Evolutionary conservation across 2,888 invertebrate species (phyloP), one percentile per base, ranked within the genome.

Genomic region (Pandemis cinnamomeana): DNA sequence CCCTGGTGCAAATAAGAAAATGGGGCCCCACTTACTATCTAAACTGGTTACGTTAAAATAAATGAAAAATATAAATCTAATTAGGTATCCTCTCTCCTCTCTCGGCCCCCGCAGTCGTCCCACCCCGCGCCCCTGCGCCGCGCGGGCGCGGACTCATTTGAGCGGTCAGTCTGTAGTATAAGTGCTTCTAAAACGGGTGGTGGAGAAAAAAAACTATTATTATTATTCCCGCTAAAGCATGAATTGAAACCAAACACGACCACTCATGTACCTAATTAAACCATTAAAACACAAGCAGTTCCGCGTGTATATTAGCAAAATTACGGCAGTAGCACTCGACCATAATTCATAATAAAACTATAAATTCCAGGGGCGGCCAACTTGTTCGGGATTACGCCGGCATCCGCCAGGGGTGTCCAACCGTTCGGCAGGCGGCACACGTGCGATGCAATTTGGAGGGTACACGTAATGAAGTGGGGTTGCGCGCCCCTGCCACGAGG

Each of bases 401-500:
- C 75, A 77, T 79, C 83, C 78, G 83, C 81, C 86, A 85, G 87
- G 91, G 92, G 92, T 88, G 89, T 84, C 88, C 89, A 83, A 84
- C 85, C 87, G 86, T 81, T 86, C 87, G 80, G 89, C 88, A 89
- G 87, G 88, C 91, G 83, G 84, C 89, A 84, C 93, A 92, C 93
- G 92, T 91, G 91, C 89, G 86, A 80, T 83, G 86, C 89, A 87
- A 88, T 88, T 87, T 86, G 85, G 85, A 87, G 91, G 91, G 84
- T 82, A 79, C 72, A 80, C 80, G 86, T 91, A 92, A 92, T 92
- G 91, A 93, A 92, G 91, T 87, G 87, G 91, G 93, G 91, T 86
- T 82, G 82, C 80, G 83, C 87, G 81, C 90, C 91, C 90, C 88
- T 88, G 84, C 74, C 78, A 72, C 74, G 71, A 75, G 78, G 71